Evolutionary conservation across 2,888 invertebrate species (phyloP), one percentile per base, ranked within the genome.

Genomic region (Alcis repandata): DNA sequence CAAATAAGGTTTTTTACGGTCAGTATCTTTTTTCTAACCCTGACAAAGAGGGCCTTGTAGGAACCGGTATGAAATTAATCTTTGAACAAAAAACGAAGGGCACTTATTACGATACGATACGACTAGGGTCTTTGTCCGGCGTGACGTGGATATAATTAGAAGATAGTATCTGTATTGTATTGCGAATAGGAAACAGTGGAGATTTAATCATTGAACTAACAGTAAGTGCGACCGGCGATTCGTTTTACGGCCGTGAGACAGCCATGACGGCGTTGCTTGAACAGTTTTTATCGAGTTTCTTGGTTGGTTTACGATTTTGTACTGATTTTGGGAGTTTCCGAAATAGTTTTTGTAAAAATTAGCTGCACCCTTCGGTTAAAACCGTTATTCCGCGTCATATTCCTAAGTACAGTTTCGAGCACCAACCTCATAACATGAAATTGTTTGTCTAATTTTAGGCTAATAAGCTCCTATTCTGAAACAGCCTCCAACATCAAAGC

Each of bases 111-210:
- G n/a, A n/a, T n/a, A n/a, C n/a, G 41, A 54, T 56, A 56, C 38
- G 43, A 43, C 40, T 41, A 74, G 77, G 74, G 69, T 66, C 78
- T 80, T 80, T 76, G 78, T 78, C 73, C 75, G 71, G 68, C 79
- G 76, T 81, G 79, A 82, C 80, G 78, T 72, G 77, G 77, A 79
- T 81, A 80, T 82, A 83, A 85, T 83, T 83, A 84, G 66, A 77
- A 76, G 81, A 83, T 85, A 67, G 70, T 74, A 80, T 79, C 80
- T 68, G 67, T 70, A 74, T 78, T 79, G 75, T 77, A 72, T 63
- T 75, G 74, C 73, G 73, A 81, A 80, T 77, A 77, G 73, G 75
- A 76, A 71, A 72, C 70, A 54, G 53, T 76, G 65, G 76, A 76
- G 77, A 79, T 77, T 70, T 73, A 73, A 77, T 79, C 76, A 70